These are phyloP conservation scores for Limnephilus lunatus DNA, from an alignment of 2,888 invertebrate genomes.

Conservation along the genomic window DNA sequence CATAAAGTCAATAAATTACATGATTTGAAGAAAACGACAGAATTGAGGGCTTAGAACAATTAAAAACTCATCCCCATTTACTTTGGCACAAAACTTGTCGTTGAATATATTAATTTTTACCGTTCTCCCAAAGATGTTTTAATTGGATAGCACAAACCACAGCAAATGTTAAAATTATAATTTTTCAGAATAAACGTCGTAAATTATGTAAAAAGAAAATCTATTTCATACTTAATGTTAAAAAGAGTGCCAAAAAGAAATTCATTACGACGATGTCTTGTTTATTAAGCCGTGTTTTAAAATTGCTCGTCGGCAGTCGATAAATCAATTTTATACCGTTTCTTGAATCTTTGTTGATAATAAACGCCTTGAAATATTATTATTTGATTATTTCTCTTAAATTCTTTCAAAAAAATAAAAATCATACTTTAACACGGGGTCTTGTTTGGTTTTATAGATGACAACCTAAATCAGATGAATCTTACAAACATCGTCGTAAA, in stretches of 20 bases:
- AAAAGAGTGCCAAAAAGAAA: background rate
- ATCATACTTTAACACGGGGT: background rate
- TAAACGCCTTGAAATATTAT: constrained; percentile 2
- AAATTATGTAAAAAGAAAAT: background rate
- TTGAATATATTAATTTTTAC: too few species aligned
- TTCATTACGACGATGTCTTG: background rate
- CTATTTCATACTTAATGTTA: background rate
- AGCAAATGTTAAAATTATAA: background rate
- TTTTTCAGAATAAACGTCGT: background rate
- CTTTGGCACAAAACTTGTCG: background rate
- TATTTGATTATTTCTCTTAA: background rate
- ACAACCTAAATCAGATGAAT: background rate
- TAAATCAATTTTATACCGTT: constrained; percentile 22
- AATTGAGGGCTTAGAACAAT: background rate
- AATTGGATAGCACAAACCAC: too few species aligned
- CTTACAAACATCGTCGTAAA: background rate
- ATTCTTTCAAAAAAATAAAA: background rate
- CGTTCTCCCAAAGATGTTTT: background rate
- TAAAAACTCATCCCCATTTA: background rate
- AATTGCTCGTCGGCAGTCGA: constrained; percentile 12
- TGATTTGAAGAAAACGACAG: background rate
- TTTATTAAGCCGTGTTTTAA: constrained; percentile 12
- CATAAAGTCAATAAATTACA: too few species aligned
- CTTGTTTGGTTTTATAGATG: background rate
- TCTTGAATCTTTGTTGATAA: constrained; percentile 11